A percentile compares a stretch with the other conserved stretches of the same genome.
Evolutionary conservation across 2,113 vertebrate genomes (phyloP).

Genomic region (Mohoua ochrocephala): DNA sequence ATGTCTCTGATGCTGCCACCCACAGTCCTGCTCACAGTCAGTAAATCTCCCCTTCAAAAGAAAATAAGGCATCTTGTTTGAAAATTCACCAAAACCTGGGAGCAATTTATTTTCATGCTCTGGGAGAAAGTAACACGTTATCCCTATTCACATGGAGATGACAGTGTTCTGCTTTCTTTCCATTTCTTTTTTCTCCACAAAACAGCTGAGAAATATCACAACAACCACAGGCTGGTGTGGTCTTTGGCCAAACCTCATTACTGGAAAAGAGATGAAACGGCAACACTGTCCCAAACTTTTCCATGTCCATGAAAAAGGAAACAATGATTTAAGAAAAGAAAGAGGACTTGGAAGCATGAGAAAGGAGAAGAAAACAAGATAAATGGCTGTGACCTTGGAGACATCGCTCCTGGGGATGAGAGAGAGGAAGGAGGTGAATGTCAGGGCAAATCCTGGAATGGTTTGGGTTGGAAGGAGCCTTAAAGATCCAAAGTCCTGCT

Average conservation of each 20-base stretch:
- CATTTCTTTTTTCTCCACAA: background rate
- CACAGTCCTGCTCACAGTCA: background rate
- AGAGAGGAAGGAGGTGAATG: background rate
- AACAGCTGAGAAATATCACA: slow-evolving; percentile 6
- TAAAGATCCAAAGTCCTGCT: background rate
- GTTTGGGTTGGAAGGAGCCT: background rate
- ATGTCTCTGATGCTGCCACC: background rate
- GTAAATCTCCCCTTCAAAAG: background rate
- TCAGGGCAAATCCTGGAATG: background rate
- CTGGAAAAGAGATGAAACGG: background rate
- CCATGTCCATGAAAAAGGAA: background rate
- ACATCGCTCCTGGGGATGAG: background rate
- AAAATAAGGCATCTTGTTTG: background rate
- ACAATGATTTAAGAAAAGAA: background rate
- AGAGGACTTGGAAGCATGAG: background rate
- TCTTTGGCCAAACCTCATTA: background rate
- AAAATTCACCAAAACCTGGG: background rate
- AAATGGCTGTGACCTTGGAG: background rate
- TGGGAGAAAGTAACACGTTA: background rate
- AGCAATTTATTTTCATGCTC: background rate
- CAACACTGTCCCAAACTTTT: background rate
- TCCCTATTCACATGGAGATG: background rate
- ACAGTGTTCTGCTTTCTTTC: background rate
- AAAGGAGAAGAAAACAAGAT: background rate
- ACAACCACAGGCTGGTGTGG: background rate